Percentiles rank a stretch among this genome's conserved stretches.
phyloP scores from a whole-genome alignment of 2,797 vertebrate species.

The Molossus alvarezi region DNA sequence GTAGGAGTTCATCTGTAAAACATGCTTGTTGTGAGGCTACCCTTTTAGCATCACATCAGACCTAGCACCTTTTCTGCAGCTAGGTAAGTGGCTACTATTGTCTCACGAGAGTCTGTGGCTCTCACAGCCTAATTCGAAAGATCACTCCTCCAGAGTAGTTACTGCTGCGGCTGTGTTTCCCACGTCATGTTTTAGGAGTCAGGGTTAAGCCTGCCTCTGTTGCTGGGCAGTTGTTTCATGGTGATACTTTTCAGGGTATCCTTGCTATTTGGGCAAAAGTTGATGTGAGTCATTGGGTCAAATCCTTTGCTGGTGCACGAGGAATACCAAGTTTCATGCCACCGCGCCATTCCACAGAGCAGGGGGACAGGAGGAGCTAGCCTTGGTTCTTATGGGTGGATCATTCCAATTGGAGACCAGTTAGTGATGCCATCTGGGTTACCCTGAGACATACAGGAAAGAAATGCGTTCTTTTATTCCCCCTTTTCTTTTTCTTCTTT shows the following conservation, averaged over 20 bases:
- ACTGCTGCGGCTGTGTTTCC: background rate
- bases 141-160: background rate
- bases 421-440: background rate
- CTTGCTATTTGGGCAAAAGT: slow-evolving; percentile 14
- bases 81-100: background rate
- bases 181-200: background rate
- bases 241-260: background rate
- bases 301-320: background rate
- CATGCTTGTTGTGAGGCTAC: background rate
- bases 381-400: background rate
- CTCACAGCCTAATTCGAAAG: background rate
- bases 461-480: background rate
- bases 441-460: background rate
- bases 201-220: background rate
- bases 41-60: background rate
- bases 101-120: background rate
- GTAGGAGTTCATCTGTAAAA: slow-evolving; percentile 15
- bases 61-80: background rate
- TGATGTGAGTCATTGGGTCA: background rate
- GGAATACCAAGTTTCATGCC: slow-evolving; percentile 13
- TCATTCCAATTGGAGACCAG: background rate
- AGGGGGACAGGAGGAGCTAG: background rate
- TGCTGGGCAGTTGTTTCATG: background rate
- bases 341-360: background rate
- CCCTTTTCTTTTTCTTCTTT: no score